Base-by-base conservation (phyloP, 2,888 invertebrate genomes). In the Trichacis sp. region DNA sequence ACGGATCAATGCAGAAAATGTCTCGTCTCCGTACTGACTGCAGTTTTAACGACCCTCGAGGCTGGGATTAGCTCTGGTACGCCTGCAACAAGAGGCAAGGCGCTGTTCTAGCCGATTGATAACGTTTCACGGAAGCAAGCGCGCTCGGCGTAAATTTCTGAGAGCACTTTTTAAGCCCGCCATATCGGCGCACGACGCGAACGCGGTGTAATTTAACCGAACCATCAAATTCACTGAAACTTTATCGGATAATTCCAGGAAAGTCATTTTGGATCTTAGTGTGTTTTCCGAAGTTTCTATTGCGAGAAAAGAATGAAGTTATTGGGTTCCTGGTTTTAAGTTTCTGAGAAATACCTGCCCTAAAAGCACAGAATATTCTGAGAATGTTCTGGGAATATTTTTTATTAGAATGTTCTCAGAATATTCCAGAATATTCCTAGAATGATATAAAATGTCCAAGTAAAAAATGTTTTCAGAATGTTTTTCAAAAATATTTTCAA, bases 31-130 rank as follows among this genome's bases (percentile, higher is more conserved):
- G 45, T 53, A 30, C 8, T 56, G 24, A 40, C 45, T 57, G 52
- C 45, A 58, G 52, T 54, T 62, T 66, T 66, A 66, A 66, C 62
- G 62, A 62, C 55, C 36, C 14, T n/a, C 14, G 36, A 12, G 14
- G 36, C 14, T 47, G 24, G 59, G 63, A 67, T 67, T 67, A 67
- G 51, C 49, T 36, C 40, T 62, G 56, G 46, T 12, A 9, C 9
- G 36, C 36, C 24, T 24, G 24, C 4, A 24, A 24, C 24, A 24
- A 24, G 24, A 24, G 24, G 24, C n/a, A 12, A 36, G 36, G 14
- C 36, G 59, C 53, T 57, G 57, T 67, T 63, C 54, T 30, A 50
- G 38, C 53, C 67, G 57, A 67, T 59, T 67, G 67, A 67, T 67
- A 67, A 63, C 62, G 57, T 63, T 67, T 48, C 65, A 54, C 51